Evolutionary conservation across 2,113 vertebrate genomes (phyloP), one percentile per base, ranked within the genome.

Genomic region (Dissostichus mawsoni): DNA sequence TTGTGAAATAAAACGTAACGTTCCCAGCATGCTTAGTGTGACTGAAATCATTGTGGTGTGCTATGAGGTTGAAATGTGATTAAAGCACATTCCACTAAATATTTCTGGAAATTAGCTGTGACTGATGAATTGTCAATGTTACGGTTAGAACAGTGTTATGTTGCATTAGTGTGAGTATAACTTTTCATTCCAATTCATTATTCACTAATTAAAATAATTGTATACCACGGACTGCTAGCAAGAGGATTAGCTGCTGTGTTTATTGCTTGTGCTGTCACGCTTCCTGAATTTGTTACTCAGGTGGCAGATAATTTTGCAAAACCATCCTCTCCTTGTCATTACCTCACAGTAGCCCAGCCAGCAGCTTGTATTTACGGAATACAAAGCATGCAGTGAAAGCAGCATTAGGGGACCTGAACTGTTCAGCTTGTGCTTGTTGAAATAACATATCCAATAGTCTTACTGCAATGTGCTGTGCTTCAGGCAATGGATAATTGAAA

Each of bases 401-500:
- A 69, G 70, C 80, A 58, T 76, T 29, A 52, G 69, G 44, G 72
- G 8, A 11, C n/a, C 11, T 13, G 23, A 81, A 59, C n/a, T 2
- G 66, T 74, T 84, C 56, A 77, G 69, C 47, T 68, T 3, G 2
- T 23, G 83, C 71, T 82, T 74, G 78, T 76, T 76, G 76, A 83
- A 80, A 86, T 82, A 74, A 82, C 63, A 75, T 67, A 74, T 76
- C 76, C 72, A 79, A 84, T 53, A 41, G 36, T 41, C 36, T 8
- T 41, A 69, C 45, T 23, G 57, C 61, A 57, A 53, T 29, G 56
- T 69, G 48, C 65, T 71, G 33, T 0, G 80, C 82, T 80, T 48
- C 68, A 66, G 80, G 85, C 66, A 33, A 74, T 16, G 70, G 78
- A 71, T 86, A 87, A 84, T 87, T 87, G 80, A 84, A 91, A 87